Conservation (phyloP, 2,888 invertebrate species). For the Kryphioiulus occultus region DNA sequence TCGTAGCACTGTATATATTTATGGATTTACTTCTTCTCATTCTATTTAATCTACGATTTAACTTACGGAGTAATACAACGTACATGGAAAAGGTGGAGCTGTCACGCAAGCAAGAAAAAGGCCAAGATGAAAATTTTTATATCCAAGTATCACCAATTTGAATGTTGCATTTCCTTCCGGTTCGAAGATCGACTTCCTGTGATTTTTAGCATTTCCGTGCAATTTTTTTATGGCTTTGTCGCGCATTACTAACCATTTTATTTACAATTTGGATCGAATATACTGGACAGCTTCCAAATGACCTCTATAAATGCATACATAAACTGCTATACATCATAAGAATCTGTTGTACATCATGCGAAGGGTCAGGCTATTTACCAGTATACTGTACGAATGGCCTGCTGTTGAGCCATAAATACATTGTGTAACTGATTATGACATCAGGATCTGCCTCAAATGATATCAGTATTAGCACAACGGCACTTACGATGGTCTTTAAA, state of each 20-base stretch:
- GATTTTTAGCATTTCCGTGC: background rate
- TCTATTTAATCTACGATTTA: background rate
- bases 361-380: background rate
- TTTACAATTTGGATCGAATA: background rate
- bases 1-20: background rate
- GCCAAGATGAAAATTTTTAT: background rate
- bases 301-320: background rate
- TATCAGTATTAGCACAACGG: too few relatives aligned
- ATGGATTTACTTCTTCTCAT: background rate
- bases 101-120: background rate
- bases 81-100: slow-evolving; percentile 31
- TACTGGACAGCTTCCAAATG: background rate
- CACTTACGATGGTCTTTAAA: too few relatives aligned
- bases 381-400: too few relatives aligned
- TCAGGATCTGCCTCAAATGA: too few relatives aligned
- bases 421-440: too few relatives aligned
- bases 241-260: background rate
- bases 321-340: background rate
- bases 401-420: too few relatives aligned
- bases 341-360: background rate
- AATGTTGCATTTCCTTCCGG: background rate
- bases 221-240: background rate
- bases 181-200: background rate
- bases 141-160: background rate
- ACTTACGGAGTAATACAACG: background rate